Evolutionary conservation across 2,113 vertebrate species (phyloP), one percentile per base, ranked within the genome.

Genomic region (Mobula birostris): DNA sequence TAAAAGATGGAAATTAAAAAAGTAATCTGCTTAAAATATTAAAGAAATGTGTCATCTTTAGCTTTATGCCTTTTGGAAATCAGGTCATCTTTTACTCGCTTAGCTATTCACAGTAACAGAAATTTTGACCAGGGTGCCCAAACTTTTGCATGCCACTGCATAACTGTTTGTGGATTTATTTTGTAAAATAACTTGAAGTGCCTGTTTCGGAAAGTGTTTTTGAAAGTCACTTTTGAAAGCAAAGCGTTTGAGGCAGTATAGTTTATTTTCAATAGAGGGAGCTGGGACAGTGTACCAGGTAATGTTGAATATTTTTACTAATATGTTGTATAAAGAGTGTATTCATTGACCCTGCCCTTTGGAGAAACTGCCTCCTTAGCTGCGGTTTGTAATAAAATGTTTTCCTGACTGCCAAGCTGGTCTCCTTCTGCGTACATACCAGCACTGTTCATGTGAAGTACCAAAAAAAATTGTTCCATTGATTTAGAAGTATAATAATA

Each of bases 351-450:
- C 36, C 70, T 93, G 32, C 91, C 68, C 91, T 93, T 93, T 93
- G 91, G 91, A 93, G 91, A 74, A 93, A 56, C 68, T 93, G 91
- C 91, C 91, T 88, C 66, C 83, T 72, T 94, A 85, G 85, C 80
- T 94, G 94, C 72, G 94, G 94, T 94, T 94, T 94, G 66, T 32
- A 88, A 88, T 94, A 88, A 94, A 85, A 94, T 94, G 94, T 58
- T 70, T 27, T 88, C 32, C 66, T 32, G 68, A 72, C 94, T 94
- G 66, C 79, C 80, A 88, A 88, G 40, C 94, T 88, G 40, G 27
- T 90, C 82, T 94, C 48, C 40, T 29, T 74, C 32, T 76, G 32
- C 88, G 72, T 58, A 56, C 91, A 93, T 74, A 93, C 68, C 91
- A 93, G 91, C 91, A 93, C 19, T 76, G 36, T 76, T 93, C 91